phyloP scores from a whole-genome alignment of 2,888 invertebrate genomes.

The Stratiomys singularior region DNA sequence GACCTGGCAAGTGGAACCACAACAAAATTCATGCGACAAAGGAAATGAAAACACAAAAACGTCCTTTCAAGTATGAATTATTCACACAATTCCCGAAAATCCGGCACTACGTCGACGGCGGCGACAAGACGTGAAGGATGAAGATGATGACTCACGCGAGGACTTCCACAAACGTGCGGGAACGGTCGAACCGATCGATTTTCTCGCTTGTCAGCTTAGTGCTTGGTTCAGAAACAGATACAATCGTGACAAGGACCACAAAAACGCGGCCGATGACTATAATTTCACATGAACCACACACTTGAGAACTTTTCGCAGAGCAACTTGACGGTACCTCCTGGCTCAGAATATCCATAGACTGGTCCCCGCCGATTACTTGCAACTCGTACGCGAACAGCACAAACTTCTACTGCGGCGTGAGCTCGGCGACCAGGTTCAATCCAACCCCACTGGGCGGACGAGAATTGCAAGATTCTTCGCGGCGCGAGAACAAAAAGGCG shows the following conservation, averaged over 20 bases:
- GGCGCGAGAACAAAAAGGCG: constrained; percentile 1
- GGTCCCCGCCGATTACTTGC: too few species aligned
- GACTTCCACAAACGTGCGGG: constrained; percentile 6
- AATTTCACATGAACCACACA: constrained; percentile 1
- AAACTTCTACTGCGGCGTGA: background rate
- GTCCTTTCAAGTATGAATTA: background rate
- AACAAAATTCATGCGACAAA: background rate
- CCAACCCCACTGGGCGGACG: constrained; percentile 3
- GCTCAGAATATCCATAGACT: too few species aligned
- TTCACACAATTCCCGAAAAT: background rate
- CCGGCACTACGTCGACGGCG: background rate
- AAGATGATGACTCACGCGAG: constrained; percentile 1
- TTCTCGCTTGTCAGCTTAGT: background rate
- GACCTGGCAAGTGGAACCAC: too few species aligned
- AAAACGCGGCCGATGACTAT: background rate
- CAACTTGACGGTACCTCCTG: too few species aligned
- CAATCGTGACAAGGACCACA: background rate
- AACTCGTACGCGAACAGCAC: too few species aligned
- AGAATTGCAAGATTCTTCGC: background rate
- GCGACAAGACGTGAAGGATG: background rate
- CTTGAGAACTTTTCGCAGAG: background rate
- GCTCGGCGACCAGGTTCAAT: background rate
- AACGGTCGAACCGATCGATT: background rate
- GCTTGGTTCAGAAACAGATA: background rate
- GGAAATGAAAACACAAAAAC: constrained; percentile 3